These are phyloP conservation scores for Psittacara wagleri DNA, from an alignment of 2,113 vertebrate species.

Conservation along the genomic window DNA sequence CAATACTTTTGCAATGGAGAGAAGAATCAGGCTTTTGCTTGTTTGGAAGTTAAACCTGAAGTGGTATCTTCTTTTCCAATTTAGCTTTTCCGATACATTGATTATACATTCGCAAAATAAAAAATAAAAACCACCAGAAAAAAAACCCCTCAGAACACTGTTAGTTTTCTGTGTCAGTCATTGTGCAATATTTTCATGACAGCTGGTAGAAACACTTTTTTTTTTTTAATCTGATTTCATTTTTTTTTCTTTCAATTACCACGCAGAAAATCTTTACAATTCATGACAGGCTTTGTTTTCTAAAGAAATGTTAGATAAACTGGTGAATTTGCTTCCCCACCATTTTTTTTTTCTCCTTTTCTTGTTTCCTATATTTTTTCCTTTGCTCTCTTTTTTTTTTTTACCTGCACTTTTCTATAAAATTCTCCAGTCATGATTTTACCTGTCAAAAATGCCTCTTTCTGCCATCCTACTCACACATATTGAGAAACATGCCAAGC, in stretches of 20 bases:
- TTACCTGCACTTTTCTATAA: background rate
- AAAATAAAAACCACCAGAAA: background rate
- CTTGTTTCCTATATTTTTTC: background rate
- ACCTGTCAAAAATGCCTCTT: slow-evolving; percentile 14
- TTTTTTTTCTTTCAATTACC: background rate
- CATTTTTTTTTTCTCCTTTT: background rate
- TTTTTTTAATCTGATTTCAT: background rate
- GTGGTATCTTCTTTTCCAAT: background rate
- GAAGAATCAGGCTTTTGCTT: background rate
- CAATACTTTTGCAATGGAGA: background rate
- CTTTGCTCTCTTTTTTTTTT: background rate
- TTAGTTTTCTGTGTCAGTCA: slow-evolving; percentile 41
- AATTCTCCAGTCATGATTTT: background rate
- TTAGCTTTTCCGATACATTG: slow-evolving; percentile 14
- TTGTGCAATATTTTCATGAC: slow-evolving; percentile 55
- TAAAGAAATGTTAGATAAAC: background rate
- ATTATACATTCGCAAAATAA: background rate
- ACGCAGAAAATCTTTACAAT: background rate
- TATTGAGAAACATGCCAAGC: background rate
- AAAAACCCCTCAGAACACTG: background rate
- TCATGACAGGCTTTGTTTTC: background rate
- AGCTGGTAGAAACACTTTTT: slow-evolving; percentile 30
- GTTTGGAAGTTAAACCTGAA: background rate
- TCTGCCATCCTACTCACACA: background rate
- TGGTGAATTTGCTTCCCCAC: background rate